Conservation (phyloP, 2,888 invertebrate species). For the Andrena fulva region DNA sequence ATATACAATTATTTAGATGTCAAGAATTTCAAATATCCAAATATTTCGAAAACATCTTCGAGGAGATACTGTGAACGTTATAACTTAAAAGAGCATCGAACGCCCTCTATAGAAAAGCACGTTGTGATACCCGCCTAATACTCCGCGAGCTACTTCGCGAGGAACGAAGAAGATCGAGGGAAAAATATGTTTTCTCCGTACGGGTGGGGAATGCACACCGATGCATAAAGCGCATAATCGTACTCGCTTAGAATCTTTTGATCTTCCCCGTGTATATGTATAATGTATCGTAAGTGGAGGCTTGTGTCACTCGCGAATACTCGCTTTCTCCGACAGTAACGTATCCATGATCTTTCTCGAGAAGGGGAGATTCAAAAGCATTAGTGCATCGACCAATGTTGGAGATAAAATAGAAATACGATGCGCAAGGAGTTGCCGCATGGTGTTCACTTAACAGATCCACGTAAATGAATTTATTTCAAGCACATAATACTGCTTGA, state of each 20-base stretch:
- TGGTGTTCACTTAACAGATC: background rate
- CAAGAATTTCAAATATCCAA: background rate
- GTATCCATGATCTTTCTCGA: constrained; percentile 28
- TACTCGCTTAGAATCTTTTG: constrained; percentile 61
- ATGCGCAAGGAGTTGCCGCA: too few relatives aligned
- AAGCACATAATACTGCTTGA: too few relatives aligned
- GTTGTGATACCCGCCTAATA: background rate
- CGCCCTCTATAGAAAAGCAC: constrained; percentile 5
- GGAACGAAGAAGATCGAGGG: constrained; percentile 14
- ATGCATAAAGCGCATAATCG: constrained; percentile 65
- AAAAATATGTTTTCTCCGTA: constrained; percentile 56
- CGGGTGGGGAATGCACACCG: constrained; percentile 48
- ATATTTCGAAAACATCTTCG: background rate
- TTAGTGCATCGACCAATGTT: background rate
- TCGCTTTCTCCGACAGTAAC: constrained; percentile 67
- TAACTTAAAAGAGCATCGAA: background rate
- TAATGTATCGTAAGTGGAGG: constrained; percentile 59
- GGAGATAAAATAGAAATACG: background rate
- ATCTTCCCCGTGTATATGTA: constrained; percentile 53
- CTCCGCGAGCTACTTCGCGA: constrained; percentile 30
- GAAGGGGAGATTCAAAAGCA: background rate
- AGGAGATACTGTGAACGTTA: background rate
- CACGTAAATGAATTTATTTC: too few relatives aligned
- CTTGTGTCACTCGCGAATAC: constrained; percentile 57
- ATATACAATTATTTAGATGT: background rate